Conservation (phyloP, 2,113 vertebrate species). For the Hylia prasina region DNA sequence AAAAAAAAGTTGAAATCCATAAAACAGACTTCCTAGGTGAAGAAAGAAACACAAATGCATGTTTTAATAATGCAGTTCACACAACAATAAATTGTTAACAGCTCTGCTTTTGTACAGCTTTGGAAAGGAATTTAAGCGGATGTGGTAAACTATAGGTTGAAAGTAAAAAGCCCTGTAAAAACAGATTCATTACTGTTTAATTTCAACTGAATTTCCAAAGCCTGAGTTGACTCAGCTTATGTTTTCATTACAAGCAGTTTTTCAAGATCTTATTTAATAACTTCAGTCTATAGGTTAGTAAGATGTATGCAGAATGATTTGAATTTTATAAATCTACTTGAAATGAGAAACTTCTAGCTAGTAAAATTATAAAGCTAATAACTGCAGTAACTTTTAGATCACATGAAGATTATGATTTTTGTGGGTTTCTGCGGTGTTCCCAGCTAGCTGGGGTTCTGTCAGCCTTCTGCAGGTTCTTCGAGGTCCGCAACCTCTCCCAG, state of each 20-base stretch:
- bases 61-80: background rate
- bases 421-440: background rate
- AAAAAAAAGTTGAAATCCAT: background rate
- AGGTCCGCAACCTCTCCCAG: too few species aligned
- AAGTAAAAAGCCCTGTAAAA: background rate
- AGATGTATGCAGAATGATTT: background rate
- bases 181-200: background rate
- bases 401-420: background rate
- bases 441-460: too few species aligned
- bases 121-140: background rate
- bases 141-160: background rate
- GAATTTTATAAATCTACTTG: background rate
- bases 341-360: background rate
- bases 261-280: background rate
- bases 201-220: background rate
- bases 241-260: background rate
- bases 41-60: background rate
- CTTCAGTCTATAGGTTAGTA: background rate
- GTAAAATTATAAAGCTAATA: background rate
- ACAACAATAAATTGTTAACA: conserved; percentile 1
- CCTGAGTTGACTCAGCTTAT: background rate
- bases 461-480: too few species aligned
- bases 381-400: background rate
- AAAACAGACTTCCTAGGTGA: background rate
- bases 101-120: background rate